These are phyloP conservation scores for Yponomeuta malinellus DNA, from an alignment of 2,888 invertebrate genomes.

Conservation along the genomic window DNA sequence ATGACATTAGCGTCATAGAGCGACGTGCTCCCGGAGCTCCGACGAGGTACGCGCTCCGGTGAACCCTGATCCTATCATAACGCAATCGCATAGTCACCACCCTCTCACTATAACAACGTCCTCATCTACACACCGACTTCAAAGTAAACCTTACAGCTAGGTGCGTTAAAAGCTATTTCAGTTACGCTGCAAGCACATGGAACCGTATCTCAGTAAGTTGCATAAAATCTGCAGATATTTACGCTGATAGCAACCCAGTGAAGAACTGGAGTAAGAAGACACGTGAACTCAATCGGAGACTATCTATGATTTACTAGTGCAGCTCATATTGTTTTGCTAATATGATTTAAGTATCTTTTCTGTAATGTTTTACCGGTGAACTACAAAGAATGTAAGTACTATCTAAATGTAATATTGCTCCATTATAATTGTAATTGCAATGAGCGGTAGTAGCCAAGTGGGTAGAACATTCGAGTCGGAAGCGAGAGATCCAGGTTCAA, in stretches of 20 bases:
- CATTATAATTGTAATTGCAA: too few relatives aligned
- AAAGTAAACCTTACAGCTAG: constrained; percentile 37
- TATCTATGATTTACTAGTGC: constrained; percentile 42
- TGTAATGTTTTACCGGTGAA: not conserved
- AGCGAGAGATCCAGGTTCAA: too few relatives aligned
- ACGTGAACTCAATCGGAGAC: constrained; percentile 65
- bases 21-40: constrained; percentile 28
- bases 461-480: too few relatives aligned
- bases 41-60: constrained; percentile 51
- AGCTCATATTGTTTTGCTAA: constrained; percentile 49
- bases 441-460: too few relatives aligned
- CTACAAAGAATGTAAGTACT: not conserved
- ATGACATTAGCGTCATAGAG: constrained; percentile 58
- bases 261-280: constrained; percentile 68
- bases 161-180: constrained; percentile 23
- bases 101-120: constrained; percentile 37
- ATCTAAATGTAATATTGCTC: too few relatives aligned
- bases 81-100: constrained; percentile 63
- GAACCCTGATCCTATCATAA: constrained; percentile 74
- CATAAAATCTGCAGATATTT: constrained; percentile 56
- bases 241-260: constrained; percentile 67
- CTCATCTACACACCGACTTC: constrained; percentile 22
- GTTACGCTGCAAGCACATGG: constrained; percentile 20
- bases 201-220: constrained; percentile 30
- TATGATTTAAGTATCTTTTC: constrained; percentile 22